These are phyloP conservation scores for Clitarchus hookeri DNA, from an alignment of 2,888 invertebrate genomes.

Conservation along the genomic window DNA sequence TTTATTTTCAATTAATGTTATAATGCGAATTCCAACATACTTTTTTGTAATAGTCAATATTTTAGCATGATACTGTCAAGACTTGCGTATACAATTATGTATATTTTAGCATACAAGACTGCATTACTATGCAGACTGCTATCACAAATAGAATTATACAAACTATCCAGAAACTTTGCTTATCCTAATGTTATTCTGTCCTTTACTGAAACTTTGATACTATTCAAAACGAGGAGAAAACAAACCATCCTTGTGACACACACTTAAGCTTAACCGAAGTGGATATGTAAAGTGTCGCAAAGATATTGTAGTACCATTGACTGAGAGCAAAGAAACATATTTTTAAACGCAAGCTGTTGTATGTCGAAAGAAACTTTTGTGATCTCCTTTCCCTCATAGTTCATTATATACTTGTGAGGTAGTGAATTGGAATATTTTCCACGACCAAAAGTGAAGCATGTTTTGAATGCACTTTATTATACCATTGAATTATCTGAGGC, in stretches of 20 bases:
- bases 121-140: background rate
- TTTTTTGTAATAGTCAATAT: background rate
- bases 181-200: background rate
- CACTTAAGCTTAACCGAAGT: background rate
- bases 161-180: background rate
- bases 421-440: background rate
- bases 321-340: background rate
- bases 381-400: background rate
- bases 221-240: background rate
- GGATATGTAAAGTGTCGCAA: background rate
- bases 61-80: background rate
- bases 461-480: slow-evolving; percentile 14
- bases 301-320: background rate
- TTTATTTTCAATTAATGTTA: background rate
- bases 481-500: background rate
- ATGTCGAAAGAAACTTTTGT: background rate
- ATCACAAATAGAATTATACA: background rate
- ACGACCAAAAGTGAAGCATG: background rate
- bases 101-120: background rate
- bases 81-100: background rate
- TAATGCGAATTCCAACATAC: background rate
- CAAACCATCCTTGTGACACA: background rate
- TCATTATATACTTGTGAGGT: background rate
- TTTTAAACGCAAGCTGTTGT: slow-evolving; percentile 2
- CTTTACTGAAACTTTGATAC: background rate